Base-by-base conservation (phyloP, 1,140 invertebrate genomes). In the Ips nitidus region DNA sequence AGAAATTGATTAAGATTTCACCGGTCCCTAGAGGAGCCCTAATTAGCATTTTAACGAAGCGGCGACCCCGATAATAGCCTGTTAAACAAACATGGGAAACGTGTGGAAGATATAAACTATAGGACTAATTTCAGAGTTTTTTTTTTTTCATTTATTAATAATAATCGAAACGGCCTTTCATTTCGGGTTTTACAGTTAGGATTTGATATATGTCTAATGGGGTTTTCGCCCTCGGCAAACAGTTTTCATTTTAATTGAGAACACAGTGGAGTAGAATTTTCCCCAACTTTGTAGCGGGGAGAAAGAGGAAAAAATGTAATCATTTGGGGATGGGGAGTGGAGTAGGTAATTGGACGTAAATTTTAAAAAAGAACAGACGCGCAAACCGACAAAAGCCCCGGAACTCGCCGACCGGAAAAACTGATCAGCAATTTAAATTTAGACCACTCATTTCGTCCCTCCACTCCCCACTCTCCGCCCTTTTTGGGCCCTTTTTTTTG, bases 391-490 rank as follows among this genome's bases (percentile, higher is more conserved):
- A 76, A 76, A 75, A 75, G 73, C 7, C 60, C 58, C 75, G 76
- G 71, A 78, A 75, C 68, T 77, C 74, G 62, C 63, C 73, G 70
- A 73, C 76, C 76, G 76, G 70, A 78, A 75, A 77, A 77, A 78
- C 75, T 77, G 75, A 78, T 78, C 76, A 78, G 75, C 75, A 78
- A 77, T 78, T 78, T 76, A 78, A 78, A 78, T 78, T 71, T 69
- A 71, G 73, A 74, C 61, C 73, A 73, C 68, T 75, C 71, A 73
- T 73, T 72, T 55, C n/a, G 8, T 55, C 37, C 37, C 37, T 22
- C 37, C 6, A 55, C n/a, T 22, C 52, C 52, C 37, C n/a, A 55
- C 6, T 47, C 2, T 5, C 37, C 37, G 52, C 52, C 22, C 45
- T 50, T 55, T 55, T 50, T 50, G 45, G 3, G 45, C 6, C 52